phyloP scores from a whole-genome alignment of 2,113 vertebrate genomes.

The Mystacornis crossleyi region DNA sequence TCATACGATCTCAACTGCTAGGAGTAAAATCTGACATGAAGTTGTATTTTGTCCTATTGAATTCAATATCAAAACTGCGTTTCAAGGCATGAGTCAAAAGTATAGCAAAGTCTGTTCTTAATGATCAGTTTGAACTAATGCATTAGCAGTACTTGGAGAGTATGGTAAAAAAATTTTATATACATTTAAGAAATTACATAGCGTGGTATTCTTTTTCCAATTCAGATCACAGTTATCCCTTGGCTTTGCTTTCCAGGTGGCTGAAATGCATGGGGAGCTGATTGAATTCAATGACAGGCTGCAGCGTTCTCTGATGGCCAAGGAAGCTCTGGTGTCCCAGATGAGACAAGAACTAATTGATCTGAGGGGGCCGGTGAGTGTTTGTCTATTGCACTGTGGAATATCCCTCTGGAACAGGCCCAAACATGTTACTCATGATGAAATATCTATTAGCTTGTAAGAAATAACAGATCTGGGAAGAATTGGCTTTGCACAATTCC shows the following conservation, averaged over 20 bases:
- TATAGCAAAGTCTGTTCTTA: neutral
- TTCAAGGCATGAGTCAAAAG: neutral
- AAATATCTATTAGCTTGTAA: neutral
- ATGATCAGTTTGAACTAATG: neutral
- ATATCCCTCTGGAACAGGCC: neutral
- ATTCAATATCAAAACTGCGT: neutral
- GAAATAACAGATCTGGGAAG: neutral
- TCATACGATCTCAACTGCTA: neutral
- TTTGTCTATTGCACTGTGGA: neutral
- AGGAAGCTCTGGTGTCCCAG: constrained; percentile 93
- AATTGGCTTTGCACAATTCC: neutral
- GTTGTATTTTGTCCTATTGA: neutral
- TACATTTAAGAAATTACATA: neutral
- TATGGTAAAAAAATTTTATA: neutral
- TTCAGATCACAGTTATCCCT: neutral
- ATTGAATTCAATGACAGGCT: constrained; percentile 98
- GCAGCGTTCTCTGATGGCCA: constrained; percentile 93
- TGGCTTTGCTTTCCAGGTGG: constrained; percentile 83
- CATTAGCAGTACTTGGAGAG: neutral
- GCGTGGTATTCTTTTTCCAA: too few species aligned
- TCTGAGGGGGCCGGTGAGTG: constrained; percentile 91
- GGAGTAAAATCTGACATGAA: neutral
- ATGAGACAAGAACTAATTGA: constrained; percentile 98
- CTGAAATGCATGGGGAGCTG: constrained; percentile 98
- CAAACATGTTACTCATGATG: neutral